These are phyloP conservation scores for Homarus gammarus DNA, from an alignment of 2,888 invertebrate genomes.

Conservation along the genomic window DNA sequence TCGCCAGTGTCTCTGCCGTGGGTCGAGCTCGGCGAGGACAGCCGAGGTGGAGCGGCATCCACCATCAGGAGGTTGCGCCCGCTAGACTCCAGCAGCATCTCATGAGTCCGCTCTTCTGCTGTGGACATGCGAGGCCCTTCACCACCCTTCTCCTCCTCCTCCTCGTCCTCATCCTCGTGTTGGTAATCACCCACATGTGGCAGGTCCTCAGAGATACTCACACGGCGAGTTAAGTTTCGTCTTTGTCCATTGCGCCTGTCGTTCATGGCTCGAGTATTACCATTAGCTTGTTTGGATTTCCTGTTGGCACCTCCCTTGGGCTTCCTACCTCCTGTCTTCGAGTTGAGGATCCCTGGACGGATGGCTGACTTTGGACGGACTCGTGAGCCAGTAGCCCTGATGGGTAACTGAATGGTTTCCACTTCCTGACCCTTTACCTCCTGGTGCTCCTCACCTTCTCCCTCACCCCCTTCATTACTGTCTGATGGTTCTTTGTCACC, in stretches of 20 bases:
- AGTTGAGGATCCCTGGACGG: constrained; percentile 20
- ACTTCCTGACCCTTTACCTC: neutral
- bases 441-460: neutral
- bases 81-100: constrained; percentile 58
- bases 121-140: constrained; percentile 5
- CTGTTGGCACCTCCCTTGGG: neutral
- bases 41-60: constrained; percentile 49
- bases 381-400: constrained; percentile 2
- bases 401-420: neutral
- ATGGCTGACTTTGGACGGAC: constrained; percentile 50
- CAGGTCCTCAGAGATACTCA: constrained; percentile 29
- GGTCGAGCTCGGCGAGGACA: constrained; percentile 55
- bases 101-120: constrained; percentile 65
- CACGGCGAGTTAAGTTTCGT: constrained; percentile 15
- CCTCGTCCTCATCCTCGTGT: neutral
- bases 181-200: neutral
- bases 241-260: neutral
- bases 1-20: constrained; percentile 70
- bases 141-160: neutral
- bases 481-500: neutral
- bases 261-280: neutral
- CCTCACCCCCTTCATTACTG: neutral
- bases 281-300: neutral
- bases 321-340: constrained; percentile 4
- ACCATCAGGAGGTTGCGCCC: constrained; percentile 70